A percentile compares a stretch with the other conserved stretches of the same genome.
Evolutionary conservation across 2,888 invertebrate species (phyloP).

Genomic region (Yponomeuta plumbellus): DNA sequence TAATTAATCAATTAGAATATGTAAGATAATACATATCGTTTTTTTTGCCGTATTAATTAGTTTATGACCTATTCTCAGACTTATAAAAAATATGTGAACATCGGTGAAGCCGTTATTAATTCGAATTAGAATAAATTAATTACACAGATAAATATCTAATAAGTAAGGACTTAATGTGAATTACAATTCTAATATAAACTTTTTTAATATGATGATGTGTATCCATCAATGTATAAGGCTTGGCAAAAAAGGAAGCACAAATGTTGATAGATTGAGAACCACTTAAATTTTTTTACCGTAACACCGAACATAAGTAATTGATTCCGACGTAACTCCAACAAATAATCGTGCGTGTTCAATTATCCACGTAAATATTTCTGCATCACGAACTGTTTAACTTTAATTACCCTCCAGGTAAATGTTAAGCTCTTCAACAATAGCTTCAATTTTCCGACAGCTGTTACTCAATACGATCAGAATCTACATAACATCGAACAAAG

Average conservation of each 20-base stretch:
- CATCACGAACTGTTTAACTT: neutral
- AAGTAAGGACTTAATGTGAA: too few relatives aligned
- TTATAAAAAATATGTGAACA: too few relatives aligned
- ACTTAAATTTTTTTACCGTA: neutral
- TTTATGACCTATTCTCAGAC: too few relatives aligned
- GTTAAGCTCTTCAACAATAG: neutral
- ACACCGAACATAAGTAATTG: neutral
- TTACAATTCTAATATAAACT: too few relatives aligned
- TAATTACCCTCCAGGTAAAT: neutral
- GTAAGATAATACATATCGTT: too few relatives aligned
- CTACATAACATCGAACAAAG: slow-evolving; percentile 7
- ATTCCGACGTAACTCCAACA: neutral
- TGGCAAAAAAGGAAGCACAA: neutral
- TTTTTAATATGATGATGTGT: too few relatives aligned
- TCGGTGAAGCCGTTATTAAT: too few relatives aligned
- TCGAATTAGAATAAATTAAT: too few relatives aligned
- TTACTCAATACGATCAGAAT: neutral
- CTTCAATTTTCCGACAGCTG: neutral
- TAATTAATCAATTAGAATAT: too few relatives aligned
- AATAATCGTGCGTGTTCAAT: neutral
- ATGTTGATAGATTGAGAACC: neutral
- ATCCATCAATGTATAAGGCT: neutral
- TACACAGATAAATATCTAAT: too few relatives aligned
- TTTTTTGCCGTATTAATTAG: too few relatives aligned
- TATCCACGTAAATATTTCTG: neutral